Evolutionary conservation across 1,140 invertebrate genomes (phyloP), one percentile per base, ranked within the genome.

Genomic region (Vanessa tameamea): DNA sequence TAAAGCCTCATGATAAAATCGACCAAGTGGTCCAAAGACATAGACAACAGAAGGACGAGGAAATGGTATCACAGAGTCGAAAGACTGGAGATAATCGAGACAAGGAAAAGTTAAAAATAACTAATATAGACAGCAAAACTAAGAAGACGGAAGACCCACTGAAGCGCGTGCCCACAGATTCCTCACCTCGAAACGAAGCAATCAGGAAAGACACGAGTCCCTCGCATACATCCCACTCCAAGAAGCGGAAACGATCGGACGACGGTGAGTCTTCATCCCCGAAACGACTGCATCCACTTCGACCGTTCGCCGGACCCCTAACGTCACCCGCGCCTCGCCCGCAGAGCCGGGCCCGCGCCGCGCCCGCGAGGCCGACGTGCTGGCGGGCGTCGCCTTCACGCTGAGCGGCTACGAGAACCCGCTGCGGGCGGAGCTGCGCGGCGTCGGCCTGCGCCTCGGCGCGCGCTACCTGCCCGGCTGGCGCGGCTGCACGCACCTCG

Each of bases 351-450:
- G 15, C 16, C 16, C 9, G 15, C 9, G 20, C 23, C 20, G 11
- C 20, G 15, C 23, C 4, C 8, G 9, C 55, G 55, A 9, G 15
- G 20, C 78, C 73, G 47, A 53, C 12, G 64, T 85, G 64, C 78
- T 91, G 63, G 26, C 92, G 96, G 86, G 93, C 94, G 97, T 98
- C 31, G 93, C 95, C 15, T 95, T 98, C 92, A 96, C 96, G 4
- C 93, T 98, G 66, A 98, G 97, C 92, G 97, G 97, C 0, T 98
- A 96, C 93, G 94, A 96, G 89, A 98, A 98, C 93, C 97, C 98
- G 2, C 93, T 94, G 76, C 93, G 97, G 57, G 93, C 91, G 3
- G 92, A 94, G 64, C 81, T 98, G 26, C 91, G 97, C 55, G 94
- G 94, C 63, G 95, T 94, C 79, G 97, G 96, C 14, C 59, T 96